Conservation (phyloP, 2,888 invertebrate species). For the Nineta flava region DNA sequence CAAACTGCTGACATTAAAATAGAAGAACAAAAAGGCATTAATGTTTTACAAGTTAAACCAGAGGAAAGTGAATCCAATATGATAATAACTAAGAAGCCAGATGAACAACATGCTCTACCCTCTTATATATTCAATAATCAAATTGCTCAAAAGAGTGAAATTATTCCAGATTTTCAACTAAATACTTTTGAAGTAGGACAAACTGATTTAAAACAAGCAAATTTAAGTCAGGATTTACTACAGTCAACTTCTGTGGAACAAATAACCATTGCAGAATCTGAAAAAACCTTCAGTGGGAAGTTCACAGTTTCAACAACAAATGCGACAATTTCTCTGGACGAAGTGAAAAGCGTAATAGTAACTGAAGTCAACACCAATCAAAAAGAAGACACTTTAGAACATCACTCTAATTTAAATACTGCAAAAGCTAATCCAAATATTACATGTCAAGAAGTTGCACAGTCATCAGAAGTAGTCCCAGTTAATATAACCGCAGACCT, state of each 20-base stretch:
- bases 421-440: constrained; percentile 24
- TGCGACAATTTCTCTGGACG: constrained; percentile 28
- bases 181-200: constrained; percentile 12
- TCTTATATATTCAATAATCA: constrained; percentile 25
- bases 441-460: constrained; percentile 22
- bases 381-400: constrained; percentile 25
- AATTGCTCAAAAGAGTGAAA: constrained; percentile 28
- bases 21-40: constrained; percentile 27
- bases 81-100: constrained; percentile 21
- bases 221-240: constrained; percentile 9
- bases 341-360: constrained; percentile 23
- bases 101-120: constrained; percentile 21
- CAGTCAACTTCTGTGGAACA: constrained; percentile 2
- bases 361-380: constrained; percentile 31
- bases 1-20: constrained; percentile 28
- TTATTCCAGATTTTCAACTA: constrained; percentile 14
- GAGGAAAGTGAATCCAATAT: constrained; percentile 31
- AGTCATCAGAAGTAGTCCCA: constrained; percentile 23
- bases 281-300: constrained; percentile 20
- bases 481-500: constrained; percentile 19
- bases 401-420: constrained; percentile 17
- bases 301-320: constrained; percentile 24
- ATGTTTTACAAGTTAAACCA: constrained; percentile 31
- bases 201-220: constrained; percentile 10
- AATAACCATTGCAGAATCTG: neutral